Percentiles rank a stretch among this genome's conserved stretches.
Evolutionary conservation across 2,797 vertebrate species (phyloP).

Genomic region (Girardinus metallicus): DNA sequence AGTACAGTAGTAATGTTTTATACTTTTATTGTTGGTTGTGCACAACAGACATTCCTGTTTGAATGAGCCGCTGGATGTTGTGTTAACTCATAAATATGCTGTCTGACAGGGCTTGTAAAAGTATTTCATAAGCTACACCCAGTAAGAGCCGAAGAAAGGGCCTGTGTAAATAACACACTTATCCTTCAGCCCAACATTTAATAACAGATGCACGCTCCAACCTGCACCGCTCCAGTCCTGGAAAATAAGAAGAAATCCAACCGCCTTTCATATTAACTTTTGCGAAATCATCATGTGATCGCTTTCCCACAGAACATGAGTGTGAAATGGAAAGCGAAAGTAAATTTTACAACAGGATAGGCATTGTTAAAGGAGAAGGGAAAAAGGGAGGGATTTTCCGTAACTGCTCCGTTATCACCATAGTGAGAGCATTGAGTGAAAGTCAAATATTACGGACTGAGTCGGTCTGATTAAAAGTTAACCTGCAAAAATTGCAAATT

Average conservation of each 20-base stretch:
- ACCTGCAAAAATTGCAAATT: not conserved
- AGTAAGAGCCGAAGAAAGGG: constrained; percentile 20
- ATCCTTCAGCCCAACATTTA: constrained; percentile 1
- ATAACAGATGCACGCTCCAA: constrained; percentile 25
- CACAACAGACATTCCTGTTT: not conserved
- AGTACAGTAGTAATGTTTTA: constrained; percentile 6
- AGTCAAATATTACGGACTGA: not conserved
- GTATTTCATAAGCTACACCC: constrained; percentile 51
- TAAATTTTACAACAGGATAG: constrained; percentile 2
- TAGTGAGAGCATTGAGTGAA: not conserved
- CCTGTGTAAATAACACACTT: not conserved
- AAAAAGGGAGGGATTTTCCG: not conserved
- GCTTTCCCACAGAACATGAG: not conserved
- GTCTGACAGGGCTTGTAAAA: constrained; percentile 44
- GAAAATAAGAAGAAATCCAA: not conserved
- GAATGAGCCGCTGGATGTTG: not conserved
- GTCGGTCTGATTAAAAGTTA: not conserved
- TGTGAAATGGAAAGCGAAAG: constrained; percentile 63
- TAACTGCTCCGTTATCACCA: no score
- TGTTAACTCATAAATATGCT: not conserved
- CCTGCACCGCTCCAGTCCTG: constrained; percentile 10
- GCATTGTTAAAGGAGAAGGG: constrained; percentile 9
- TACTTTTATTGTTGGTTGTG: constrained; percentile 18
- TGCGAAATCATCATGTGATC: not conserved
- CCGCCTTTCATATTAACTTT: not conserved